Base-by-base conservation (phyloP, 2,797 vertebrate species). In the Clarias fuscus region DNA sequence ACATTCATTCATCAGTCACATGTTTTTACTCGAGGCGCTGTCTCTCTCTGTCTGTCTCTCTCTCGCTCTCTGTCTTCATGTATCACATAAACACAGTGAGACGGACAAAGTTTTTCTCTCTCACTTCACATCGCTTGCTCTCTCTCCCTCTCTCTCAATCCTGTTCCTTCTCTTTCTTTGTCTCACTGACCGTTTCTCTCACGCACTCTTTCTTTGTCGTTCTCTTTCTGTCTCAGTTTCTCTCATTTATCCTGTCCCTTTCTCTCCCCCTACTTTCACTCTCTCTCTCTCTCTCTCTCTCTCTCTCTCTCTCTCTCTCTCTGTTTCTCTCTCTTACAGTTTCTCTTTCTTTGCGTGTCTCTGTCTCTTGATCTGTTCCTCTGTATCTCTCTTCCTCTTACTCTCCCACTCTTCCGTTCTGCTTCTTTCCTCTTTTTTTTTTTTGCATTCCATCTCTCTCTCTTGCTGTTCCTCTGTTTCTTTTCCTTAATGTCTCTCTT, bases 221-320 rank as follows among this genome's bases (percentile, higher is more conserved):
- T 71, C 17, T 4, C n/a, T 30, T 20, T 27, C 17, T 67, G 24
- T 11, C n/a, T 27, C 11, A 3, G 15, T 33, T 13, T 68, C 4
- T 70, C 0, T 27, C 90, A 88, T 64, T 15, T 64, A n/a, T 67
- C 17, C 64, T 24, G 24, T 6, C 65, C 62, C 87, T 59, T 8
- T 0, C 10, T 73, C 40, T 85, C 75, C 27, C 5, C 43, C 43
- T 48, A 43, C 43, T 7, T 6, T 7, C 43, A 48, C 27, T 67
- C 10, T 67, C 27, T 30, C 13, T 5, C 64, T 65, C 24, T 67
- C 13, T 14, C 0, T 30, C 13, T 33, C 1, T 67, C 11, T 67
- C 27, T 68, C 2, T 1, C 33, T 67, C 10, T 67, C 27, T 30
- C 13, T 5, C 64, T 65, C 24, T 67, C 13, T 14, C 0, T 30